phyloP scores from a whole-genome alignment of 2,888 invertebrate species.

The Drosophila subsilvestris region DNA sequence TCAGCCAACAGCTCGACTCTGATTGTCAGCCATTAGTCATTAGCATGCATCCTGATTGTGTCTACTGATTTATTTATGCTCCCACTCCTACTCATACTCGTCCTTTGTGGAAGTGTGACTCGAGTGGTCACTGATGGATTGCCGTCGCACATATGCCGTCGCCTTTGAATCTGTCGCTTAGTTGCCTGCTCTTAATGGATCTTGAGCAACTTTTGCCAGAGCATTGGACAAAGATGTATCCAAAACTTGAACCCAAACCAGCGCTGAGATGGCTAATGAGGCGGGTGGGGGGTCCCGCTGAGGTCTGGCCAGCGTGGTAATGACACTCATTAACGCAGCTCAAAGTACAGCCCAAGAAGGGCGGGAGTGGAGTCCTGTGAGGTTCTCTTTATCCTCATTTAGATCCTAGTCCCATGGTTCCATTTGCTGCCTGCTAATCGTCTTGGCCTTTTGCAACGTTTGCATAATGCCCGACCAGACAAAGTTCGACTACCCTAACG shows the following conservation, averaged over 20 bases:
- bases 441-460: conserved; percentile 61
- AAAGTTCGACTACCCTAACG: background rate
- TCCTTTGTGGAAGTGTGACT: conserved; percentile 9
- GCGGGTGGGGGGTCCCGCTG: conserved; percentile 14
- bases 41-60: conserved; percentile 48
- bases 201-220: conserved; percentile 20
- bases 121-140: conserved; percentile 49
- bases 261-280: conserved; percentile 29
- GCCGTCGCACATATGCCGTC: conserved; percentile 20
- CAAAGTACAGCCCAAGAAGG: conserved; percentile 31
- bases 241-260: conserved; percentile 10
- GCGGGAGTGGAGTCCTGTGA: background rate
- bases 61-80: conserved; percentile 27
- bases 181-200: conserved; percentile 35
- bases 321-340: conserved; percentile 74
- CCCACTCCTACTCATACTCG: background rate
- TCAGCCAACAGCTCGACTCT: conserved; percentile 30
- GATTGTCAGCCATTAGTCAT: conserved; percentile 73
- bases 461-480: conserved; percentile 56
- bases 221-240: conserved; percentile 28
- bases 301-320: conserved; percentile 62
- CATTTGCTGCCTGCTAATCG: conserved; percentile 64
- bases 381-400: background rate
- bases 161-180: conserved; percentile 30
- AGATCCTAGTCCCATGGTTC: conserved; percentile 30